Evolutionary conservation across 2,797 vertebrate species (phyloP), one percentile per base, ranked within the genome.

Genomic region (Cossypha dichroa): DNA sequence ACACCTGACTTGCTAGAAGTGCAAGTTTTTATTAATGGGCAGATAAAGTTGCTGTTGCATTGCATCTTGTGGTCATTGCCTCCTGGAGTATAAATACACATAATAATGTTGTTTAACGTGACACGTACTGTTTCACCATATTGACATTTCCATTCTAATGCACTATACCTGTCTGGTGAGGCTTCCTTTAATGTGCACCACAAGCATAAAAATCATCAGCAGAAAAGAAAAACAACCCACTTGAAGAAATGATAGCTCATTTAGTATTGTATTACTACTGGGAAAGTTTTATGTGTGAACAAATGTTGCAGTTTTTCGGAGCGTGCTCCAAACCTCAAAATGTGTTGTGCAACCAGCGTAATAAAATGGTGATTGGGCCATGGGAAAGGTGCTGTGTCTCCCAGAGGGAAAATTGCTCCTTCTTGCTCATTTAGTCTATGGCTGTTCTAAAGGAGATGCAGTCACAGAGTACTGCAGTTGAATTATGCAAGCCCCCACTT

Each of bases 121-220:
- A 91, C 60, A 60, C 55, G n/a, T 88, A 25, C 64, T 67, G 31
- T 94, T 93, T 75, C 28, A 87, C 33, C 46, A 46, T 92, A 87
- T 82, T 90, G 67, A 85, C 34, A 72, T 94, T 96, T 95, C 85
- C 68, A 85, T 96, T 95, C 94, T 94, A 92, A 86, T 94, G 76
- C 18, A 13, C 21, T 96, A 7, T 91, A 75, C 66, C 68, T 96
- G 59, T 89, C 68, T 80, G 68, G 17, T 59, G 60, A 95, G 49
- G 46, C 70, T 87, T 51, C 76, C 55, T 76, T 88, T 80, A 95
- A 73, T 85, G 41, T 26, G 31, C 29, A 67, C 43, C 67, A 63
- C 0, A 2, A 96, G 82, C 70, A 82, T 92, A 84, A 91, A 94
- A 94, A 92, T 94, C 74, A 79, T 49, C 76, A 66, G 81, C 58